These are phyloP conservation scores for Lottia gigantea DNA, from an alignment of 2,888 invertebrate genomes.

Conservation along the genomic window DNA sequence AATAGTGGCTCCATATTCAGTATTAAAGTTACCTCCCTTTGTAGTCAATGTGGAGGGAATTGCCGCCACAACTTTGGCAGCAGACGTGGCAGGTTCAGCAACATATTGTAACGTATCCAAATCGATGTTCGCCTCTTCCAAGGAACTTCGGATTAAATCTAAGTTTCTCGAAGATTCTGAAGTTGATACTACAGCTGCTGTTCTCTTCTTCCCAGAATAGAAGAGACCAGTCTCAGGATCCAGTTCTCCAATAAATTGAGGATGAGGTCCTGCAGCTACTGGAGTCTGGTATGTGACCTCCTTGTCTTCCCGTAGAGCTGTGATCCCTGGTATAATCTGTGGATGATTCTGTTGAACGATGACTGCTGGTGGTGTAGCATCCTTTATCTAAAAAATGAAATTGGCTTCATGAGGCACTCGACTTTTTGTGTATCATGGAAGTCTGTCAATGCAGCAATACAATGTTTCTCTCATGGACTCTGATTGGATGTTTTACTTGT, in stretches of 20 bases:
- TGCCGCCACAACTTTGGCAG: no score
- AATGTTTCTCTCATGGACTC: no score
- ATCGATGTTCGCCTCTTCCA: constrained; percentile 63
- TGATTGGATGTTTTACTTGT: no score
- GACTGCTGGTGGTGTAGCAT: neutral
- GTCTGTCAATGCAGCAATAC: no score
- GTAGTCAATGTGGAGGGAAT: neutral
- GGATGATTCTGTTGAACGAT: neutral
- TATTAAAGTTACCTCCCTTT: neutral
- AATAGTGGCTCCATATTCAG: neutral
- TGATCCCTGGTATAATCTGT: neutral
- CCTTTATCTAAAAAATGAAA: no score
- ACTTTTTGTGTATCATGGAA: no score
- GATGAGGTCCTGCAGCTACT: no score
- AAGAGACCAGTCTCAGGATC: constrained; percentile 63
- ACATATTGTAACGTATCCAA: constrained; percentile 61
- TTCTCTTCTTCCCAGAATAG: constrained; percentile 30
- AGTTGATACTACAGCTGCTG: neutral
- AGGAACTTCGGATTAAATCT: constrained; percentile 60
- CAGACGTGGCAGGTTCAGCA: constrained; percentile 40
- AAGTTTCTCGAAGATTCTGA: constrained; percentile 24
- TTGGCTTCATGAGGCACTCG: no score
- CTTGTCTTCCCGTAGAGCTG: neutral
- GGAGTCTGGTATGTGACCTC: no score
- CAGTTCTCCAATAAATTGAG: constrained; percentile 43